Evolutionary conservation across 1,140 invertebrate genomes (phyloP), one percentile per base, ranked within the genome.

Genomic region (Hyposmocoma kahamanoa): DNA sequence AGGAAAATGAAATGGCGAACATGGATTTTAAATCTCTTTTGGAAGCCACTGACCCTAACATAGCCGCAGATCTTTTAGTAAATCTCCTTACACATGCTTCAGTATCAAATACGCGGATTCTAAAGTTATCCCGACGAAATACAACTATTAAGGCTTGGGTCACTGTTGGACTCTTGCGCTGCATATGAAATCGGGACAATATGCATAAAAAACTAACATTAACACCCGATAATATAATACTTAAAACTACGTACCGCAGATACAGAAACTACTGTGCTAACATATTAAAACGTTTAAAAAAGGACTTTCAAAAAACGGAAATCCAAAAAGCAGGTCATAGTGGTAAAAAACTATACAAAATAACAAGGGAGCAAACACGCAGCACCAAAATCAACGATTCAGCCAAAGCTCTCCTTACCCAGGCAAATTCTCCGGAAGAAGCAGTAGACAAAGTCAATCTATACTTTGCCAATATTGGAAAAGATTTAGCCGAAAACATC

Each of bases 231-330:
- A 13, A 46, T 36, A 6, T n/a, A 3, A 18, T 22, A 15, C 32
- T 46, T 5, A 46, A 36, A 22, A 22, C 24, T 13, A 46, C 44
- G 2, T 46, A 22, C 19, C 32, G 34, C 32, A 17, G 43, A 19
- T 45, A 45, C 19, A 13, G 43, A 20, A 45, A 45, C 13, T 34
- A 18, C 18, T 45, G 43, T n/a, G 34, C 34, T n/a, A 20, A 5
- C 19, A 10, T 46, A 1, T 21, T 46, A 15, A 46, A 36, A 36
- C 34, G 36, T 13, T 2, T 46, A 13, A 46, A 36, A 20, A 4
- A 20, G 8, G 36, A 21, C 21, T 46, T 21, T 46, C 18, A 46
- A 3, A 34, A 36, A 13, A 10, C 34, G 5, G 10, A 36, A 11
- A 9, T 46, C n/a, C 6, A 3, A 1, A 46, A 34, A 22, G 18